Conservation (phyloP, 2,113 vertebrate species). For the Anseranas semipalmata region DNA sequence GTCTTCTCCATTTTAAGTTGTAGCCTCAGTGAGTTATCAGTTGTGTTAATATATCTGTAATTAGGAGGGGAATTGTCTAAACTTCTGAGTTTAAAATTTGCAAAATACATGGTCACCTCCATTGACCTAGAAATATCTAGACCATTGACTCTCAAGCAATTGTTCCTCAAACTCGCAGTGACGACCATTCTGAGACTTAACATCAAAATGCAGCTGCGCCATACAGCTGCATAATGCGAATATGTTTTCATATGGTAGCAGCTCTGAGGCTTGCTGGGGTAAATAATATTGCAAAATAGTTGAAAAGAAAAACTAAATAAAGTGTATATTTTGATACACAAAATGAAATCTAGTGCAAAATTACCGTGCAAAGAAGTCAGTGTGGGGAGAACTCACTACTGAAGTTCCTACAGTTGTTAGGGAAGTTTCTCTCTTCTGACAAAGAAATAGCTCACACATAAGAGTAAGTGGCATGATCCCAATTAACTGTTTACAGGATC, state of each 20-base stretch:
- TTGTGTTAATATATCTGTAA: neutral
- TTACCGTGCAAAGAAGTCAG: neutral
- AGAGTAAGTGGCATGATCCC: neutral
- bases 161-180: neutral
- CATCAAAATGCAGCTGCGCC: neutral
- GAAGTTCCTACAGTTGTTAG: neutral
- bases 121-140: neutral
- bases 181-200: neutral
- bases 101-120: neutral
- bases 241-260: neutral
- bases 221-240: neutral
- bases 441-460: neutral
- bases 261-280: neutral
- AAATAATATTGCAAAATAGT: neutral
- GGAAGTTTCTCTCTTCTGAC: neutral
- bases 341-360: neutral
- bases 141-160: neutral
- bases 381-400: neutral
- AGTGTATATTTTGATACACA: neutral
- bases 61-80: neutral
- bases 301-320: neutral
- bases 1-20: neutral
- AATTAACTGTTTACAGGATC: neutral
- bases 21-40: neutral
- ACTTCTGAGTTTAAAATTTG: neutral